Conservation (phyloP, 1,140 invertebrate species). For the Drosophila parvula region DNA sequence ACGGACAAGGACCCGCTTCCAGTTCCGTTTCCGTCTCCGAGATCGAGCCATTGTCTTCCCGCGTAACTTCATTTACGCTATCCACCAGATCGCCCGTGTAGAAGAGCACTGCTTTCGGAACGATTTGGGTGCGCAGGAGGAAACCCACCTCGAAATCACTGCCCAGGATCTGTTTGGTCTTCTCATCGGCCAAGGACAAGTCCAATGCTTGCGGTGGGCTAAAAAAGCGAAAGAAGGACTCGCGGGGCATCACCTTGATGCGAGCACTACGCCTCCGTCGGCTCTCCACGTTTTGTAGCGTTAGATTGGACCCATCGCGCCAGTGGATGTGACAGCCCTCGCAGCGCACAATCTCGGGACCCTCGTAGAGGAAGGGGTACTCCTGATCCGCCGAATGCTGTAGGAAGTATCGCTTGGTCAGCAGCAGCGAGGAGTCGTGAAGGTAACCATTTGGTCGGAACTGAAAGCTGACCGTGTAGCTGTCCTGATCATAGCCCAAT, state of each 20-base stretch:
- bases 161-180: slow-evolving; percentile 84
- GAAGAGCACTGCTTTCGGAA: slow-evolving; percentile 95
- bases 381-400: slow-evolving; percentile 94
- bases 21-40: slow-evolving; percentile 13
- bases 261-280: slow-evolving; percentile 95
- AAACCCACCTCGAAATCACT: slow-evolving; percentile 98
- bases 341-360: slow-evolving; percentile 97
- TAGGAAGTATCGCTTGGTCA: slow-evolving; percentile 98
- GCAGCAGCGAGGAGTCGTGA: slow-evolving; percentile 93
- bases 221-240: slow-evolving; percentile 99
- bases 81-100: slow-evolving; percentile 93
- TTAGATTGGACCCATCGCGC: slow-evolving; percentile 98
- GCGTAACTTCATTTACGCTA: slow-evolving; percentile 40
- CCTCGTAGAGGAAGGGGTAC: slow-evolving; percentile 98
- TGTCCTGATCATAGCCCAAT: slow-evolving; percentile 88
- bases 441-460: slow-evolving; percentile 98
- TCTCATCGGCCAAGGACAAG: slow-evolving; percentile 87
- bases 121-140: slow-evolving; percentile 95
- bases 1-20: neutral
- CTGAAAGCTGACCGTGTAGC: slow-evolving; percentile 91
- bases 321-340: slow-evolving; percentile 96
- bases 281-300: slow-evolving; percentile 97
- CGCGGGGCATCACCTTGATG: slow-evolving; percentile 95
- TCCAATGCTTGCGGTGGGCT: slow-evolving; percentile 90
- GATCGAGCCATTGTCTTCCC: slow-evolving; percentile 6